Evolutionary conservation across 2,888 invertebrate species (phyloP).

Genomic region (Liodrosophila aerea): DNA sequence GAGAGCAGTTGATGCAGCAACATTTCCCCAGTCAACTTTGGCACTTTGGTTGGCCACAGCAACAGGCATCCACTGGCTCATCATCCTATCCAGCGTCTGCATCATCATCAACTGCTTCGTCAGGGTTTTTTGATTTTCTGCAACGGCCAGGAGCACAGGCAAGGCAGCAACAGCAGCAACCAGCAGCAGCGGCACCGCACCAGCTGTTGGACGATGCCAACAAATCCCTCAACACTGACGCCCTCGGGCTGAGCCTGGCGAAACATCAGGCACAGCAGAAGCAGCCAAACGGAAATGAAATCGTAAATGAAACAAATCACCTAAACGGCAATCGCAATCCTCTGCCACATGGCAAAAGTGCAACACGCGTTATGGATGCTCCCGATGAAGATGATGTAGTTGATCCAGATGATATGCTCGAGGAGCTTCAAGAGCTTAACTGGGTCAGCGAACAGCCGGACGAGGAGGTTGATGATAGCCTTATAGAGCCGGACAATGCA

Average conservation of each 20-base stretch:
- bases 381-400: slow-evolving; percentile 22
- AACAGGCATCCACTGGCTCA: slow-evolving; percentile 14
- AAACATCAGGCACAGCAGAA: slow-evolving; percentile 39
- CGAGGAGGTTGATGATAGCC: too few relatives aligned
- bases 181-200: slow-evolving; percentile 10
- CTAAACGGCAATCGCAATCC: slow-evolving; percentile 49
- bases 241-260: slow-evolving; percentile 29
- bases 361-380: slow-evolving; percentile 38
- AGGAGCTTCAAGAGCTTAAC: slow-evolving; percentile 40
- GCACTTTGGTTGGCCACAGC: slow-evolving; percentile 57
- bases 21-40: slow-evolving; percentile 64
- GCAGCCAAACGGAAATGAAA: slow-evolving; percentile 65
- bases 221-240: slow-evolving; percentile 59
- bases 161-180: slow-evolving; percentile 18
- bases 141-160: slow-evolving; percentile 41
- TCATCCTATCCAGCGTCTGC: slow-evolving; percentile 19
- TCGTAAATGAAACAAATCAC: slow-evolving; percentile 69
- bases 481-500: slow-evolving; percentile 26
- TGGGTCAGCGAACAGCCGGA: slow-evolving; percentile 46
- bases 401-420: slow-evolving; percentile 29
- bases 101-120: slow-evolving; percentile 25
- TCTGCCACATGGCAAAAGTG: slow-evolving; percentile 35
- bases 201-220: slow-evolving; percentile 58
- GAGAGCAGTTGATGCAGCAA: slow-evolving; percentile 58
- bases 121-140: slow-evolving; percentile 63